phyloP scores from a whole-genome alignment of 2,888 invertebrate genomes.

The Hoplodrina ambigua region DNA sequence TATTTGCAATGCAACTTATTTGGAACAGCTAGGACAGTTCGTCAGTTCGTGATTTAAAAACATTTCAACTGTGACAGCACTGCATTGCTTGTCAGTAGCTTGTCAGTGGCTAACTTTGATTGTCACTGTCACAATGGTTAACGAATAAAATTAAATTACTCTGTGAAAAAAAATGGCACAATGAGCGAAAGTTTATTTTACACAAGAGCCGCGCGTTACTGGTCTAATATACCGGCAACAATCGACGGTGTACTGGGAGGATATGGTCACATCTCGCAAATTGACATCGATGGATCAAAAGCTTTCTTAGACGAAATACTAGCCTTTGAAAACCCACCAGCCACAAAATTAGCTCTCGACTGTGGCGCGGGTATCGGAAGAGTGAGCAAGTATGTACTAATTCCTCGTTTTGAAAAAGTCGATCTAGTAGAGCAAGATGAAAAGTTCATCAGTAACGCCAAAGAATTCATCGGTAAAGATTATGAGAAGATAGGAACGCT shows the following conservation, averaged over 20 bases:
- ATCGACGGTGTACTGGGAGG: conserved; percentile 98
- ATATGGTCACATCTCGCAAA: conserved; percentile 95
- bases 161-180: conserved; percentile 41
- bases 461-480: conserved; percentile 82
- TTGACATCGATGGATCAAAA: conserved; percentile 96
- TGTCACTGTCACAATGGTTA: conserved; percentile 20
- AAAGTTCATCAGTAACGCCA: conserved; percentile 94
- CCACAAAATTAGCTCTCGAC: conserved; percentile 94
- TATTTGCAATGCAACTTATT: background rate
- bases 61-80: background rate
- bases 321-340: conserved; percentile 86
- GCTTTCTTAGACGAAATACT: conserved; percentile 92
- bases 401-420: conserved; percentile 94
- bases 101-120: background rate
- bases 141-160: conserved; percentile 3
- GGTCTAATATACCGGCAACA: conserved; percentile 96
- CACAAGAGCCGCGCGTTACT: conserved; percentile 94
- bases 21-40: no score
- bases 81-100: background rate
- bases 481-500: conserved; percentile 92
- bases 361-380: conserved; percentile 99
- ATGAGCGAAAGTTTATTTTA: conserved; percentile 90
- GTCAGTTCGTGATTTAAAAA: background rate
- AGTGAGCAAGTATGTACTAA: conserved; percentile 95
- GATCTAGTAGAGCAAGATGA: conserved; percentile 98